Percentiles rank a stretch among this genome's conserved stretches.
phyloP scores from a whole-genome alignment of 2,797 vertebrate genomes.

The Sebastes iracundus region DNA sequence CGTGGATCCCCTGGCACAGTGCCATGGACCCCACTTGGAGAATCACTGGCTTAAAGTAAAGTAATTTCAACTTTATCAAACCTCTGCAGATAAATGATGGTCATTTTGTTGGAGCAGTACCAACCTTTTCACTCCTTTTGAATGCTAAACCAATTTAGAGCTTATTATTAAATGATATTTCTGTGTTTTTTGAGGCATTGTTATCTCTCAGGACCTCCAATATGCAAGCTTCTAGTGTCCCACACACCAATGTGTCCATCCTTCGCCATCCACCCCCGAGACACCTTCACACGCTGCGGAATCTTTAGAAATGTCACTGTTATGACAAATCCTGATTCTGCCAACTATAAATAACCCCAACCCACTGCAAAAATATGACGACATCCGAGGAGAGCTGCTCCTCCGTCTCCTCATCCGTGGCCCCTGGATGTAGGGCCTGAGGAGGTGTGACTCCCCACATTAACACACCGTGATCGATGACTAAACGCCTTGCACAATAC shows the following conservation, averaged over 20 bases:
- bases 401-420: not conserved
- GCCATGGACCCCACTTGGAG: too few relatives aligned
- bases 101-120: not conserved
- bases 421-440: slow-evolving; percentile 29
- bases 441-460: slow-evolving; percentile 63
- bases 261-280: slow-evolving; percentile 23
- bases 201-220: slow-evolving; percentile 6
- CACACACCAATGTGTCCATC: slow-evolving; percentile 18
- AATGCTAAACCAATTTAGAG: not conserved
- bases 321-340: slow-evolving; percentile 54
- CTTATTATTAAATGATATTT: not conserved
- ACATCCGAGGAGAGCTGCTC: slow-evolving; percentile 17
- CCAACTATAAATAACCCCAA: slow-evolving; percentile 53
- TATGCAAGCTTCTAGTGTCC: not conserved
- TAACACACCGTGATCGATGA: slow-evolving; percentile 61
- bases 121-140: not conserved
- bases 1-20: too few relatives aligned
- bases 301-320: slow-evolving; percentile 57
- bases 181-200: not conserved
- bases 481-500: slow-evolving; percentile 38
- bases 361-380: slow-evolving; percentile 25
- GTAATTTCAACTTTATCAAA: not conserved
- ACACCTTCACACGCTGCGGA: slow-evolving; percentile 18
- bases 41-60: too few relatives aligned
- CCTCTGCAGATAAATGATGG: not conserved